Base-by-base conservation (phyloP, 2,888 invertebrate genomes). In the Pandemis heparana region DNA sequence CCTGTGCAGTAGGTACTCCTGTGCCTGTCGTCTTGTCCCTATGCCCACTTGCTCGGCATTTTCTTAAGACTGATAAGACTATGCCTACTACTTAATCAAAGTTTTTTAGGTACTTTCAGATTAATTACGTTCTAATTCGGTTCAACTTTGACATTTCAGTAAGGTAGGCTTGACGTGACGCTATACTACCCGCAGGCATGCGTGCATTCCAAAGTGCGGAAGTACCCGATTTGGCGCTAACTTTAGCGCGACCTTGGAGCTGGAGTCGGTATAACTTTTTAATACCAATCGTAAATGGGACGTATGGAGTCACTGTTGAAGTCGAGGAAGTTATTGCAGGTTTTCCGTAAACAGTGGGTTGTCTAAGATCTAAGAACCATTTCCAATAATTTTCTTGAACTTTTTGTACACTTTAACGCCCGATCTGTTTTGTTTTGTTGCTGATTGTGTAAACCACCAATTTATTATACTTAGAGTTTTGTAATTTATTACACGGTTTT, bases 171-270 rank as follows among this genome's bases (percentile, higher is more conserved):
- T 63, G 16, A 43, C 16, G 39, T 48, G 68, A 43, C 56, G 56
- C 56, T 12, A 23, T 12, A 23, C 23, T 23, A 41, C 23, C 23
- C 8, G 41, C 9, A 41, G 41, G 41, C 9, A 23, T 56, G 60
- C 23, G 38, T 71, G 64, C 48, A 41, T 66, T 60, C 23, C 32
- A 32, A 39, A 66, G 61, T 73, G 59, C 56, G 73, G 62, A 73
- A 64, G 63, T 32, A 51, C 14, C 14, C 56, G 3, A 12, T 10
- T 56, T 56, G 18, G 53, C 38, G 61, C 67, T 63, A 73, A 73
- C 23, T 68, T 73, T 73, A 73, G 68, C 56, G 5, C 63, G 56
- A 59, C 73, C 73, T 73, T 68, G 68, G 48, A 9, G 16, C 39
- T 16, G 41, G n/a, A 38, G 53, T 32, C 14, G 71, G 61, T 32